These are phyloP conservation scores for Cryptocephalus moraei DNA, from an alignment of 2,888 invertebrate species.

Conservation along the genomic window DNA sequence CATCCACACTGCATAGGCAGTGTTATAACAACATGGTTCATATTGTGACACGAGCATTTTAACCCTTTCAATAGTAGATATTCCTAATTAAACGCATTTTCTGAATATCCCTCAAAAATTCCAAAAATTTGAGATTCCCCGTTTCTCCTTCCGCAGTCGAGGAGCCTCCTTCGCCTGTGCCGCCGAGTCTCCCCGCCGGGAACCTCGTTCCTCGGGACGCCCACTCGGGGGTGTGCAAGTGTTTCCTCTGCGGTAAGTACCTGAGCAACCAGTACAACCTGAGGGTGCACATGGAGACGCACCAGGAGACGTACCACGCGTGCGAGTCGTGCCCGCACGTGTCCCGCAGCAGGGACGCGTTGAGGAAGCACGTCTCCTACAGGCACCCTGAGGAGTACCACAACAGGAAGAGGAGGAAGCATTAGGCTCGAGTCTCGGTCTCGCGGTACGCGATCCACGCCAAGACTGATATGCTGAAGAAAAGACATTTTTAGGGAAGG, in stretches of 20 bases:
- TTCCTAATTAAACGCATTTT: no score
- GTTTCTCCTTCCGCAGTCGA: no score
- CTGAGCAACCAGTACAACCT: slow-evolving; percentile 85
- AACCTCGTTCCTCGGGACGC: slow-evolving; percentile 25
- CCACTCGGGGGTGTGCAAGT: slow-evolving; percentile 42
- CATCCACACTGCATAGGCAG: no score
- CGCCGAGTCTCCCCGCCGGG: not conserved
- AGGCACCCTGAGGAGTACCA: slow-evolving; percentile 56
- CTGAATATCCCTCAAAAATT: no score
- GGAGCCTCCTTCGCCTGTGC: no score
- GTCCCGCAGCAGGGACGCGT: slow-evolving; percentile 75
- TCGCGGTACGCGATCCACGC: no score
- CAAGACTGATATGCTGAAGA: no score
- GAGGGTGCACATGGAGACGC: slow-evolving; percentile 83
- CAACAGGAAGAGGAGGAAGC: slow-evolving; percentile 37
- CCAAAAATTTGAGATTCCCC: no score
- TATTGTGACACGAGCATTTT: no score
- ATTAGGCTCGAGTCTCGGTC: not conserved
- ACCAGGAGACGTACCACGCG: slow-evolving; percentile 79
- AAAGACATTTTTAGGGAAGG: no score
- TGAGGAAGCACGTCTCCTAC: slow-evolving; percentile 82
- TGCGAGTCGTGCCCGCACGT: slow-evolving; percentile 82
- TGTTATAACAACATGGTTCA: no score
- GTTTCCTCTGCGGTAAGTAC: slow-evolving; percentile 78
- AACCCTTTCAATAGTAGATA: no score